Percentiles rank a stretch among this genome's conserved stretches.
Evolutionary conservation across 2,888 invertebrate genomes (phyloP).

Genomic region (Colletes collaris): DNA sequence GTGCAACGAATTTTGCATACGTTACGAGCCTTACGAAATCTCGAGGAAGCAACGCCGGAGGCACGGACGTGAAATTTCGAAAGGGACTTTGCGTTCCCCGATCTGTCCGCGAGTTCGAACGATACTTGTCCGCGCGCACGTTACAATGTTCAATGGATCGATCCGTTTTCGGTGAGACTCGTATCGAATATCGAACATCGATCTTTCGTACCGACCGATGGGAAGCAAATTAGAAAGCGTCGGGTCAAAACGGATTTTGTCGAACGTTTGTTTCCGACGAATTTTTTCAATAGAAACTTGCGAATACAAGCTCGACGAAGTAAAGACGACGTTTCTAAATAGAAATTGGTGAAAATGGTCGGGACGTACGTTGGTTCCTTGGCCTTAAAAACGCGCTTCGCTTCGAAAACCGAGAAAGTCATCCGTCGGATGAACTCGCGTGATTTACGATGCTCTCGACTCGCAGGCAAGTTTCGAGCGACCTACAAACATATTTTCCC

Average conservation of each 20-base stretch:
- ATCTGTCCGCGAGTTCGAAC: too few relatives aligned
- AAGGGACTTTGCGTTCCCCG: background rate
- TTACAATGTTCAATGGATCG: background rate
- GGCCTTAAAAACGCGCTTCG: background rate
- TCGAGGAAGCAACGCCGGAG: conserved; percentile 37
- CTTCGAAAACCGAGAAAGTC: conserved; percentile 26
- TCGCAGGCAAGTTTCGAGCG: conserved; percentile 19
- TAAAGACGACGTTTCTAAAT: background rate
- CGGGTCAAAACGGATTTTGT: background rate
- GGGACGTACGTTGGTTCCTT: background rate
- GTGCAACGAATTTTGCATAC: conserved; percentile 32
- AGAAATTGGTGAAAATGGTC: background rate
- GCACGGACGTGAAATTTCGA: conserved; percentile 10
- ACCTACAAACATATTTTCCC: conserved; percentile 50
- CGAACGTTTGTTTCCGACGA: too few relatives aligned
- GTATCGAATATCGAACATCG: too few relatives aligned
- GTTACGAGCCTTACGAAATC: conserved; percentile 48
- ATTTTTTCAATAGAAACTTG: too few relatives aligned
- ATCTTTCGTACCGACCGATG: background rate
- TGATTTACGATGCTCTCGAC: conserved; percentile 16
- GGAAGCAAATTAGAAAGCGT: conserved; percentile 5
- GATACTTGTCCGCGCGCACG: too few relatives aligned
- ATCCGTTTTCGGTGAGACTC: too few relatives aligned
- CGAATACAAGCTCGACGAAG: too few relatives aligned
- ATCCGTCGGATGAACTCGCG: conserved; percentile 5